Base-by-base conservation (phyloP, 1,140 invertebrate genomes). In the Portunus trituberculatus region DNA sequence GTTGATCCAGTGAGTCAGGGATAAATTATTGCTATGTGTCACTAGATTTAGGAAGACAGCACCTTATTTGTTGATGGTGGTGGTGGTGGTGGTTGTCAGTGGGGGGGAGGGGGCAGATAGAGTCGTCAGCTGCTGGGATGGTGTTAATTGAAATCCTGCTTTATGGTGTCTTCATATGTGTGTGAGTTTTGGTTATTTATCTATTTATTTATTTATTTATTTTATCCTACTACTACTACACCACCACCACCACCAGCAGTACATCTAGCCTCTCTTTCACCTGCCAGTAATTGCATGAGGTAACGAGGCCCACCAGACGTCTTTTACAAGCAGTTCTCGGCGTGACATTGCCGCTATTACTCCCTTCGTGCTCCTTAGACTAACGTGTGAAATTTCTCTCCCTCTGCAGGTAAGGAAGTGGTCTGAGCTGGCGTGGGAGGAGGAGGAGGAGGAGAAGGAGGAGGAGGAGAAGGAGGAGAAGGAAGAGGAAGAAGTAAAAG, bases 301-400 rank as follows among this genome's bases (percentile, higher is more conserved):
- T 76, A 76, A 76, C 20, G 67, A 76, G 67, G 0, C 20, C 20
- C 67, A 25, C 20, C 4, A 8, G 67, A 76, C 52, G 8, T n/a
- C n/a, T 76, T 76, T n/a, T n/a, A n/a, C 6, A 3, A 1, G 6
- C 67, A n/a, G 20, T 76, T 76, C 39, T 6, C 39, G 6, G 20
- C 67, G n/a, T n/a, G 6, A 25, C n/a, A 25, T 25, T 76, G 1
- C 67, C 6, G 3, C 6, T n/a, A 76, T 2, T 76, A 76, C 25
- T 76, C 20, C n/a, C 67, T n/a, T 76, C 12, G 10, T 76, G 20
- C 20, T 59, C 52, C 52, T 59, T 59, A 14, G 8, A 76, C 67
- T 76, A 76, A 76, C 25, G 67, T 76, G 67, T 76, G 67, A 76
- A 76, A 76, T 76, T 76, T 76, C 67, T 76, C 28, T 46, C 86